Conservation (phyloP, 2,797 vertebrate genomes). For the Takifugu ocellatus region DNA sequence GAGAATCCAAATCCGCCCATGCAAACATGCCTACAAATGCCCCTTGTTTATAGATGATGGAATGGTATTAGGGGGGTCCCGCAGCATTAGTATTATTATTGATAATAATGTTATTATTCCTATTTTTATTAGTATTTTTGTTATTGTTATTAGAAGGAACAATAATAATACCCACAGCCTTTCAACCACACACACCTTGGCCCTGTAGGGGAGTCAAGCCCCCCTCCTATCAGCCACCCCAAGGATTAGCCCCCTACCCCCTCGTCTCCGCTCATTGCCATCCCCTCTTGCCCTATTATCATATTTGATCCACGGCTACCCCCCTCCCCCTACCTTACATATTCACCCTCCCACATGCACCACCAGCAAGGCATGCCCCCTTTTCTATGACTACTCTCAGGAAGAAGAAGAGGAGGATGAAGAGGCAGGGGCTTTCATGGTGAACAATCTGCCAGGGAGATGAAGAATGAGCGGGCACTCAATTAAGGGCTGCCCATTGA, state of each 20-base stretch:
- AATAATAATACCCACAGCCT: conserved; percentile 4
- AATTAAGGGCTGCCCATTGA: conserved; percentile 95
- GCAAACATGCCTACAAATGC: no score
- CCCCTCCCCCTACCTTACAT: conserved; percentile 39
- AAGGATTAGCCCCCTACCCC: conserved; percentile 68
- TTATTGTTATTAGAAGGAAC: no score
- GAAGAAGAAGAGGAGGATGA: conserved; percentile 81
- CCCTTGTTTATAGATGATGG: no score
- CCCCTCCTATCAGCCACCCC: conserved; percentile 45
- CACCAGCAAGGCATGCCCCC: conserved; percentile 81
- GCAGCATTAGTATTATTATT: no score
- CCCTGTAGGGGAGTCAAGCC: conserved; percentile 47
- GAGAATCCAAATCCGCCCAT: no score
- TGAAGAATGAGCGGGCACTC: conserved; percentile 89
- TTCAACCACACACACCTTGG: conserved; percentile 27
- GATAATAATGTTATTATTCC: no score
- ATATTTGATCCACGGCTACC: conserved; percentile 67
- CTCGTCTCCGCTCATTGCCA: conserved; percentile 45
- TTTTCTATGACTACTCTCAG: conserved; percentile 79
- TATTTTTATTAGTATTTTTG: no score
- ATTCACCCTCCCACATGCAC: conserved; percentile 75
- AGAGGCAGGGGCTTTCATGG: conserved; percentile 77
- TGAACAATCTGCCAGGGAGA: conserved; percentile 82
- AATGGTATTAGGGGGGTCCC: no score
- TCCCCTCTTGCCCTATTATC: conserved; percentile 73